Evolutionary conservation across 2,888 invertebrate genomes (phyloP).

Genomic region (Reticulitermes lucifugus): DNA sequence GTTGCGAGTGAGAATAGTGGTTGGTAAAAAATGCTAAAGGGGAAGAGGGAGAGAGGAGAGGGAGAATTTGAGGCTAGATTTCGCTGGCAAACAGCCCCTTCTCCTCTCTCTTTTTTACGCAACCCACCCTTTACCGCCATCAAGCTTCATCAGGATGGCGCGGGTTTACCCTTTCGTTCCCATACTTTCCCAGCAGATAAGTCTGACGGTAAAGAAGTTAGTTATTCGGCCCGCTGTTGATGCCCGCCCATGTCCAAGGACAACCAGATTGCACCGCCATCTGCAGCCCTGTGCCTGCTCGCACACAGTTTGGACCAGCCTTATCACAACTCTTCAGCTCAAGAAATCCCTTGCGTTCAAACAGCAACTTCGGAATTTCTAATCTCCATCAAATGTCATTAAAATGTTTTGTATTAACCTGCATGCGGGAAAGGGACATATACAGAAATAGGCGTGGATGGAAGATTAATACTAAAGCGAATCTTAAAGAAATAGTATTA

Average conservation of each 20-base stretch:
- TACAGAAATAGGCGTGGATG: too few species aligned
- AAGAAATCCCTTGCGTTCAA: not conserved
- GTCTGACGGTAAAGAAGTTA: not conserved
- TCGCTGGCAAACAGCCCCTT: slow-evolving; percentile 28
- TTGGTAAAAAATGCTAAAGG: slow-evolving; percentile 24
- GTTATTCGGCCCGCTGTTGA: not conserved
- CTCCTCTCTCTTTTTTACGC: not conserved
- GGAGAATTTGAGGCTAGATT: slow-evolving; percentile 10
- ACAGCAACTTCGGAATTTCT: too few species aligned
- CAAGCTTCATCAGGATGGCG: slow-evolving; percentile 15
- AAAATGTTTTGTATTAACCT: too few species aligned
- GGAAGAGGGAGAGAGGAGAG: slow-evolving; percentile 1
- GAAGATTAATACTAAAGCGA: too few species aligned
- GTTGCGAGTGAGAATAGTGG: slow-evolving; percentile 40
- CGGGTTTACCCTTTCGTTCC: slow-evolving; percentile 37
- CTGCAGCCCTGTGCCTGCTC: slow-evolving; percentile 19
- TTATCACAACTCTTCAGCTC: too few species aligned
- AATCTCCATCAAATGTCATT: too few species aligned
- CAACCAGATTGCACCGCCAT: slow-evolving; percentile 30
- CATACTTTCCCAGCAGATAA: slow-evolving; percentile 29
- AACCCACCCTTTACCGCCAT: slow-evolving; percentile 32
- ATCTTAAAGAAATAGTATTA: too few species aligned
- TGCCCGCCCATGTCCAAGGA: slow-evolving; percentile 17
- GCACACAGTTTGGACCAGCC: not conserved
- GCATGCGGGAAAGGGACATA: too few species aligned